Evolutionary conservation across 2,797 vertebrate genomes (phyloP), one percentile per base, ranked within the genome.

Genomic region (Echeneis naucrates): DNA sequence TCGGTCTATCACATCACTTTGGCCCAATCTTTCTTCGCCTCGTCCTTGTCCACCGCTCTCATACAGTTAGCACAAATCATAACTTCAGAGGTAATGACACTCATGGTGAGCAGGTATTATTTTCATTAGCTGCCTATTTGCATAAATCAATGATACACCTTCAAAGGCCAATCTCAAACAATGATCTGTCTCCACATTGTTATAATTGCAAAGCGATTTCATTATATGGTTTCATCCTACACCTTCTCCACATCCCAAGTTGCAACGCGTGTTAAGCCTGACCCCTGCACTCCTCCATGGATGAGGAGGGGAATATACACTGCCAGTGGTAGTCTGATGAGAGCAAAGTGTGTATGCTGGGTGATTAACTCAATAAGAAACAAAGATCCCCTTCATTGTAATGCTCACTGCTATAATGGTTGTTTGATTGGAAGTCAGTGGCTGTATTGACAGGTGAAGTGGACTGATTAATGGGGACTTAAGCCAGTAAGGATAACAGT

Each of bases 381-480:
- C 85, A 88, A 87, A 88, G 91, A 89, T 91, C 88, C 78, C 50
- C 83, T 88, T 89, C 90, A 93, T 93, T 89, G 87, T 85, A 85
- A 90, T 81, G 84, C 87, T 86, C 77, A 80, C 80, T 72, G 80
- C 87, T 88, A 87, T 94, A 94, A 93, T 93, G 91, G 89, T 78
- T 81, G 83, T 93, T 92, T 93, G 92, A 95, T 92, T 92, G 89
- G 89, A 88, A 87, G 87, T 85, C 78, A 77, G 85, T 89, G 87
- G 89, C 88, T 86, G 86, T 94, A 95, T 95, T 91, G 94, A 92
- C 93, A 93, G 87, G 75, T 86, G 86, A 88, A 92, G 81, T 88
- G 83, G 82, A 81, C 93, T 96, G 94, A 96, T 95, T 95, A 95
- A 95, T 94, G 93, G 80, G 75, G 81, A 90, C 90, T 95, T 94